Base-by-base conservation (phyloP, 2,797 vertebrate genomes). In the Neostethus bicornis region DNA sequence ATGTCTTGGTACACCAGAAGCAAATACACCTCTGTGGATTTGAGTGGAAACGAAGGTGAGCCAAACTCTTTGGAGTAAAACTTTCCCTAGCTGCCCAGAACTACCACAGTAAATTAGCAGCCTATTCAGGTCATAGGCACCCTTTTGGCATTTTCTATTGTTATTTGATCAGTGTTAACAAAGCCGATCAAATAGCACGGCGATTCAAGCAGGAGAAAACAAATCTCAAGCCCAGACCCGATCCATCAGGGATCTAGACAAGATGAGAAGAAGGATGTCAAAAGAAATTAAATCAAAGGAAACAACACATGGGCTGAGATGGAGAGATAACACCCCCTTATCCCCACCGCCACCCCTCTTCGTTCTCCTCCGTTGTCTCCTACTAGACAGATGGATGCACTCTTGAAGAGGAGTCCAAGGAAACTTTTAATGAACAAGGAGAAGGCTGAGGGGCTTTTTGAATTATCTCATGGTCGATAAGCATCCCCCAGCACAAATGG, bases 361-460 rank as follows among this genome's bases (percentile, higher is more conserved):
- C 35, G 51, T 68, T 69, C 55, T 44, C 62, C 21, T 63, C 59
- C 21, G 39, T 57, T 46, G 23, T 65, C 60, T 63, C 34, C 75
- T 63, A 70, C 54, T 69, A 74, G 75, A 87, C 82, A 83, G 84
- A 85, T 72, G 73, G 75, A 86, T 83, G 83, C 83, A 84, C 75
- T 86, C 79, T 75, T 87, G 78, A 84, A 80, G 67, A 82, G 41
- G 48, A 83, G 70, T 71, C 78, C 14, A 51, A 78, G 77, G 85
- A 89, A 90, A 89, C 85, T 87, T 89, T 89, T 86, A 90, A 91
- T 88, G 86, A 90, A 91, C 80, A 84, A 79, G 79, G 75, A 55
- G 70, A 71, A 49, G 65, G 65, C 78, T 68, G 78, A 82, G 80
- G 76, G 75, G 56, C 77, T 81, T 86, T 87, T 66, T 81, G 78